Evolutionary conservation across 2,888 invertebrate species (phyloP).

Genomic region (Polydrusus cervinus): DNA sequence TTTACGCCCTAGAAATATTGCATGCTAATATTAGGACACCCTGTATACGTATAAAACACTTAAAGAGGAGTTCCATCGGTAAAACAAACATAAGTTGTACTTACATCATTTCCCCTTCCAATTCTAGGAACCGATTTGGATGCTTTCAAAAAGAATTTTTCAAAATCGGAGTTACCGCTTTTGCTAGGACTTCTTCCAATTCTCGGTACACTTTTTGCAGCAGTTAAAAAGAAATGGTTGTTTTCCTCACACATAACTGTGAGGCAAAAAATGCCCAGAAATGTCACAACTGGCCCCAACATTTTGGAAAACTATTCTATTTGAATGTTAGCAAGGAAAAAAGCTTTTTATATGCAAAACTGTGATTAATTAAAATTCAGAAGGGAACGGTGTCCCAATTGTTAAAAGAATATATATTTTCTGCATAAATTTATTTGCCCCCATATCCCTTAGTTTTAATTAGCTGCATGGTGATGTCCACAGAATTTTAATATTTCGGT

Average conservation of each 20-base stretch:
- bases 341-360: slow-evolving; percentile 6
- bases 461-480: not conserved
- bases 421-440: slow-evolving; percentile 8
- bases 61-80: too few relatives aligned
- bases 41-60: too few relatives aligned
- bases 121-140: slow-evolving; percentile 72
- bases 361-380: not conserved
- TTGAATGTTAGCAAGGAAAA: not conserved
- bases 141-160: slow-evolving; percentile 72
- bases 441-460: slow-evolving; percentile 1
- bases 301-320: slow-evolving; percentile 3
- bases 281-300: not conserved
- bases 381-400: not conserved
- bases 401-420: not conserved
- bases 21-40: too few relatives aligned
- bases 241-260: slow-evolving; percentile 37
- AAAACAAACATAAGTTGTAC: not conserved
- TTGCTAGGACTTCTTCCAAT: slow-evolving; percentile 64
- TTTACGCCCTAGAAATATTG: too few relatives aligned
- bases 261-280: slow-evolving; percentile 1
- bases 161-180: slow-evolving; percentile 67
- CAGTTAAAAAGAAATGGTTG: slow-evolving; percentile 64
- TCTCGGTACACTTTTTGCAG: slow-evolving; percentile 68
- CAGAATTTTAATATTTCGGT: slow-evolving; percentile 6
- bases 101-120: slow-evolving; percentile 68